Evolutionary conservation across 2,888 invertebrate genomes (phyloP).

Genomic region (Drosophila monieri): DNA sequence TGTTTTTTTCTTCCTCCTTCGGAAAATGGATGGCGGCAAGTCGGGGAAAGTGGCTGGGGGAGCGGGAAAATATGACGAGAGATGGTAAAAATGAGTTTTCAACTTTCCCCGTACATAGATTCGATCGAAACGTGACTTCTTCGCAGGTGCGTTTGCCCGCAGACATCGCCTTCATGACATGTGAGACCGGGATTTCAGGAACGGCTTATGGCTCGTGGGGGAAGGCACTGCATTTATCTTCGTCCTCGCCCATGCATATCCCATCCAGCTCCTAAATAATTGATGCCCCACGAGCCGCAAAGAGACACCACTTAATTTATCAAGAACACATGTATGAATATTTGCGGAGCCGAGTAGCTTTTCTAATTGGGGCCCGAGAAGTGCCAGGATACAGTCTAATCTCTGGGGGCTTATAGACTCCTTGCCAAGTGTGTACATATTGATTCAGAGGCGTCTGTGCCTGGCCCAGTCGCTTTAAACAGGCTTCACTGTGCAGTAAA

Average conservation of each 20-base stretch:
- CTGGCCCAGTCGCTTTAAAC: background rate
- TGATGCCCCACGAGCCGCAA: slow-evolving; percentile 34
- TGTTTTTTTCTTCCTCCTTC: background rate
- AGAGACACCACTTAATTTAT: slow-evolving; percentile 41
- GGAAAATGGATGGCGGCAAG: too few species aligned
- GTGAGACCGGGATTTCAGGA: slow-evolving; percentile 24
- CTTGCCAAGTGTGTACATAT: background rate
- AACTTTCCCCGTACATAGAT: slow-evolving; percentile 29
- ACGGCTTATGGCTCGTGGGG: background rate
- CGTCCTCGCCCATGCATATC: slow-evolving; percentile 9
- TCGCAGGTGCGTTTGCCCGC: slow-evolving; percentile 10
- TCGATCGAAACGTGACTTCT: slow-evolving; percentile 48
- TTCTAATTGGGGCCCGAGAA: slow-evolving; percentile 22
- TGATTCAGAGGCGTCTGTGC: too few species aligned
- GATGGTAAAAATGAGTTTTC: slow-evolving; percentile 38
- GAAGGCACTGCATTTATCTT: slow-evolving; percentile 33
- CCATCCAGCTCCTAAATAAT: slow-evolving; percentile 20
- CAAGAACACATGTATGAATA: slow-evolving; percentile 31
- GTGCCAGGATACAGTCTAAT: background rate
- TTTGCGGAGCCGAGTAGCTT: slow-evolving; percentile 24
- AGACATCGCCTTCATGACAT: slow-evolving; percentile 12
- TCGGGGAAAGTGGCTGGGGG: background rate
- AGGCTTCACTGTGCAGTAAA: background rate
- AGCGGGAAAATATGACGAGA: slow-evolving; percentile 18
- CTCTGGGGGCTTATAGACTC: background rate